phyloP scores from a whole-genome alignment of 2,888 invertebrate genomes.

The Pollenia griseotomentosa region DNA sequence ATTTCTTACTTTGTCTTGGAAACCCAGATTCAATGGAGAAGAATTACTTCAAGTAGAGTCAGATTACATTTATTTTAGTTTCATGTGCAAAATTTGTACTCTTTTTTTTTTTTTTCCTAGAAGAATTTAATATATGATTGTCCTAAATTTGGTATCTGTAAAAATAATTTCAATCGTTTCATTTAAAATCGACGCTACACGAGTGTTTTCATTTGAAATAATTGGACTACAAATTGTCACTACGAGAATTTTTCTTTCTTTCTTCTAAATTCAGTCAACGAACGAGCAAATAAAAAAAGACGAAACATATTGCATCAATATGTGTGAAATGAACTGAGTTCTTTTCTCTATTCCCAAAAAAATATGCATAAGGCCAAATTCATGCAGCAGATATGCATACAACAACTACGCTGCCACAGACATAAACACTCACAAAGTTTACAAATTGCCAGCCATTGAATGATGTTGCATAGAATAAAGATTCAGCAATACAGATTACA shows the following conservation, averaged over 20 bases:
- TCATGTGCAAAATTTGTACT: constrained; percentile 17
- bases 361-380: constrained; percentile 18
- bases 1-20: constrained; percentile 8
- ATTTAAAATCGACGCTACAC: constrained; percentile 28
- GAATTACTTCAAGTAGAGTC: not conserved
- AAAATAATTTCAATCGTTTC: constrained; percentile 41
- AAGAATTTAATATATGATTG: constrained; percentile 59
- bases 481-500: constrained; percentile 37
- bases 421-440: not conserved
- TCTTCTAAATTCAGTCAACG: not conserved
- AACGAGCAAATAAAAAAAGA: constrained; percentile 14
- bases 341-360: constrained; percentile 8
- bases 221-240: constrained; percentile 83
- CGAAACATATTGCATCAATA: constrained; percentile 57
- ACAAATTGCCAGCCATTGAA: constrained; percentile 49
- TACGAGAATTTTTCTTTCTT: constrained; percentile 53
- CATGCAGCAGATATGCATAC: constrained; percentile 19
- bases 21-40: not conserved
- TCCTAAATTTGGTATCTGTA: constrained; percentile 50
- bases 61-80: constrained; percentile 2
- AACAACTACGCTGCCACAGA: not conserved
- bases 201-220: constrained; percentile 78
- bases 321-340: constrained; percentile 46
- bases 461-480: constrained; percentile 26
- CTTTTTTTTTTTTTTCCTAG: not conserved